Base-by-base conservation (phyloP, 2,113 vertebrate species). In the Gasterosteus nipponicus region DNA sequence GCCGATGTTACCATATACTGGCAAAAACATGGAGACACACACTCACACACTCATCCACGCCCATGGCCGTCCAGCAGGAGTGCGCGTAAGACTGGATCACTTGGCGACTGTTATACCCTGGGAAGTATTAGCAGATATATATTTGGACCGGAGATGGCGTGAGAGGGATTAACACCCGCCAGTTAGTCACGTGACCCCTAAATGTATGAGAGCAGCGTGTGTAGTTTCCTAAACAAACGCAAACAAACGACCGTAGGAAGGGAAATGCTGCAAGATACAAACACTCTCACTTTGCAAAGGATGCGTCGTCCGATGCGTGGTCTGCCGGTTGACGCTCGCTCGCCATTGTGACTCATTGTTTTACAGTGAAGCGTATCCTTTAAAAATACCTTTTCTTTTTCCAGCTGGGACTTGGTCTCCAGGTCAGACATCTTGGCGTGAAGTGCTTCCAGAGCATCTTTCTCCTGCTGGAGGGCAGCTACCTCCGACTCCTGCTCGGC, bases 401-500 rank as follows among this genome's bases (percentile, higher is more conserved):
- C 96, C 70, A 92, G 94, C 86, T 96, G 92, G 64, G 95, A 95
- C 87, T 95, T 96, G 87, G 93, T 95, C 85, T 98, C 97, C 57
- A 97, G 87, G 89, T 97, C 94, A 64, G 94, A 91, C 92, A 98
- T 96, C 91, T 97, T 98, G 86, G 91, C 92, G 90, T 97, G 96
- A 86, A 98, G 95, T 41, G 95, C 90, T 80, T 97, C 96, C 90
- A 98, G 80, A 85, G 95, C 93, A 15, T 97, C 95, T 90, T 96
- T 98, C 87, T 98, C 97, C 84, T 96, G 96, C 89, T 96, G 95
- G 49, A 98, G 95, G 84, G 96, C 96, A 58, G 95, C 89, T 60
- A 89, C 93, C 92, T 99, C 97, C 0, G 97, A 96, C 89, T 98
- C 95, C 92, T 97, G 96, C 87, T 99, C 97, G 35, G 96, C 97